Conservation (phyloP, 2,888 invertebrate genomes). For the Polietes domitor region DNA sequence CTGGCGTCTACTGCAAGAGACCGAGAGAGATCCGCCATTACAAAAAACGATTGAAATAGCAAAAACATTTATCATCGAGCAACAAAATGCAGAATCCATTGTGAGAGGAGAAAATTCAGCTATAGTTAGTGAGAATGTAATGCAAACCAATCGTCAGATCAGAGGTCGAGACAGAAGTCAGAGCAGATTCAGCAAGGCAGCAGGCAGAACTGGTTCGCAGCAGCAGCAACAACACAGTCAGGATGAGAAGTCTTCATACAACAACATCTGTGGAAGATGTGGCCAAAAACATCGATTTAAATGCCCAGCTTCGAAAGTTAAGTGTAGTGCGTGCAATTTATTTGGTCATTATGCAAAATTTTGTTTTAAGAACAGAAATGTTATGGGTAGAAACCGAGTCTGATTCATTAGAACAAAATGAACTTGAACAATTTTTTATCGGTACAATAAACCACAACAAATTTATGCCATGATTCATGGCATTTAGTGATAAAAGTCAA, state of each 20-base stretch:
- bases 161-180: slow-evolving; percentile 2
- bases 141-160: slow-evolving; percentile 8
- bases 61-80: slow-evolving; percentile 34
- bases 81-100: slow-evolving; percentile 41
- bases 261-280: slow-evolving; percentile 5
- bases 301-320: slow-evolving; percentile 19
- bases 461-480: slow-evolving; percentile 20
- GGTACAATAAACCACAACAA: neutral
- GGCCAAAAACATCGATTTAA: slow-evolving; percentile 21
- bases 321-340: neutral
- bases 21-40: slow-evolving; percentile 36
- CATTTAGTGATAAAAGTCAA: slow-evolving; percentile 3
- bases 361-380: slow-evolving; percentile 29
- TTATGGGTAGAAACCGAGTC: neutral
- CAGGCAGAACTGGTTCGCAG: neutral
- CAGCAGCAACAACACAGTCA: slow-evolving; percentile 5
- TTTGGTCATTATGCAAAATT: slow-evolving; percentile 20
- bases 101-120: neutral
- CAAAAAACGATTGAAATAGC: slow-evolving; percentile 41
- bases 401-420: neutral
- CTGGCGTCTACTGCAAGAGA: slow-evolving; percentile 47
- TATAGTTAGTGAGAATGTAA: slow-evolving; percentile 1
- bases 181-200: neutral
- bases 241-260: neutral
- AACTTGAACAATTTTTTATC: neutral